Evolutionary conservation across 1,140 invertebrate species (phyloP).

Genomic region (Camponotus pennsylvanicus): DNA sequence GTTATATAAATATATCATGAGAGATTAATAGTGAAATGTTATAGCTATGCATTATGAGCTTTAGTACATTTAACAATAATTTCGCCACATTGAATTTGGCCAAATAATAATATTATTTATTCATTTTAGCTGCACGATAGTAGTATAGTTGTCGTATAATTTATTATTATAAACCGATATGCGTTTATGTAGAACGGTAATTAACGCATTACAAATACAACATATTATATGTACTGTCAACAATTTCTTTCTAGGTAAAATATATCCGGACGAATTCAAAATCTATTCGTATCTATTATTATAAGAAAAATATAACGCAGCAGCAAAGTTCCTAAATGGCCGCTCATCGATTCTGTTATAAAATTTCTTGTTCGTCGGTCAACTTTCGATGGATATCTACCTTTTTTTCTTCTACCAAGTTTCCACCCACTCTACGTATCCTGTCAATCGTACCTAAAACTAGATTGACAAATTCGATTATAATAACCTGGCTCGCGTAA

Average conservation of each 20-base stretch:
- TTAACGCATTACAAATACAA: constrained; percentile 25
- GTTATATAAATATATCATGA: not conserved
- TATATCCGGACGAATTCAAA: not conserved
- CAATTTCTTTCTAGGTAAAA: not conserved
- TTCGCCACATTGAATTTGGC: constrained; percentile 13
- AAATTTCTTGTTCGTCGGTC: constrained; percentile 49
- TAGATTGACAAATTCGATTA: constrained; percentile 71
- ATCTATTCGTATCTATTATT: not conserved
- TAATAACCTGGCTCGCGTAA: constrained; percentile 51
- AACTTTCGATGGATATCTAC: constrained; percentile 43
- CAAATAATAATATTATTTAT: constrained; percentile 28
- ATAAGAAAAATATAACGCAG: not conserved
- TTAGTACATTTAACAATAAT: constrained; percentile 38
- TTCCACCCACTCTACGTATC: constrained; percentile 36
- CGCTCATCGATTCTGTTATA: constrained; percentile 23
- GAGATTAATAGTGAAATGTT: constrained; percentile 19
- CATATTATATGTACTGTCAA: not conserved
- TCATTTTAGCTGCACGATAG: constrained; percentile 23
- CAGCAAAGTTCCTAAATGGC: constrained; percentile 29
- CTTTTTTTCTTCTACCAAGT: constrained; percentile 6
- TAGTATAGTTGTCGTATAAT: constrained; percentile 27
- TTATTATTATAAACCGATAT: constrained; percentile 11
- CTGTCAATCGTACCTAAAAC: constrained; percentile 57
- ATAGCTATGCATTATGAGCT: constrained; percentile 20
- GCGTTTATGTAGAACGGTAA: constrained; percentile 2